Conservation (phyloP, 2,113 vertebrate species). For the Myotis yumanensis region DNA sequence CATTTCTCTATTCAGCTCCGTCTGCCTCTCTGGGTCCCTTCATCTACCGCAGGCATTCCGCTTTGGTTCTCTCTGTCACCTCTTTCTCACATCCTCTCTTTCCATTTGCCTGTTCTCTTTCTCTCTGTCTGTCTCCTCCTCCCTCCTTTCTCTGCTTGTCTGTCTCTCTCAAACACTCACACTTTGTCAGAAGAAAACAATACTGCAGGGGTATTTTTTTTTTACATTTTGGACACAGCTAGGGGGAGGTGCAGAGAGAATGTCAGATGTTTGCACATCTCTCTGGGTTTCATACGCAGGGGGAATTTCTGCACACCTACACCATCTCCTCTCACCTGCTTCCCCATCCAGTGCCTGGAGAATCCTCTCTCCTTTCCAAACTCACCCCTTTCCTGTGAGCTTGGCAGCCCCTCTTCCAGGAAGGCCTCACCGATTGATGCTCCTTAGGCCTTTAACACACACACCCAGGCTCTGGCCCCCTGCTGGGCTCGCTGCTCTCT, state of each 20-base stretch:
- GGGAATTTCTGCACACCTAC: neutral
- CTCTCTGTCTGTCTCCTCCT: neutral
- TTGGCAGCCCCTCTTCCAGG: neutral
- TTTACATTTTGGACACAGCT: neutral
- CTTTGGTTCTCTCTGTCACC: neutral
- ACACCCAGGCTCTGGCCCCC: neutral
- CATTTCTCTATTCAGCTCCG: too few species aligned
- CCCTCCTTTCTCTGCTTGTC: neutral
- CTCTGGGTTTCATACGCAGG: neutral
- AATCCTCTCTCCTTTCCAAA: neutral
- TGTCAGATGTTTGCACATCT: accelerated
- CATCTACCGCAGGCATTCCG: neutral
- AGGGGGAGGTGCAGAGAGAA: neutral
- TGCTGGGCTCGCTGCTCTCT: neutral
- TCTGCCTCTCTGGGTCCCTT: neutral
- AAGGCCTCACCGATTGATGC: neutral
- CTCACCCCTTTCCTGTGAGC: neutral
- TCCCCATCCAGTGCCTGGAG: neutral
- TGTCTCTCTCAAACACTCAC: neutral
- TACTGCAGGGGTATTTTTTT: neutral
- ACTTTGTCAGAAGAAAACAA: neutral
- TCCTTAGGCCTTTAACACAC: neutral
- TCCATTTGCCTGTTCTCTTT: neutral
- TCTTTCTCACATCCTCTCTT: neutral
- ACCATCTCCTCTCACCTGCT: neutral